Conservation (phyloP, 1,140 invertebrate species). For the Macrocentrus cingulum region DNA sequence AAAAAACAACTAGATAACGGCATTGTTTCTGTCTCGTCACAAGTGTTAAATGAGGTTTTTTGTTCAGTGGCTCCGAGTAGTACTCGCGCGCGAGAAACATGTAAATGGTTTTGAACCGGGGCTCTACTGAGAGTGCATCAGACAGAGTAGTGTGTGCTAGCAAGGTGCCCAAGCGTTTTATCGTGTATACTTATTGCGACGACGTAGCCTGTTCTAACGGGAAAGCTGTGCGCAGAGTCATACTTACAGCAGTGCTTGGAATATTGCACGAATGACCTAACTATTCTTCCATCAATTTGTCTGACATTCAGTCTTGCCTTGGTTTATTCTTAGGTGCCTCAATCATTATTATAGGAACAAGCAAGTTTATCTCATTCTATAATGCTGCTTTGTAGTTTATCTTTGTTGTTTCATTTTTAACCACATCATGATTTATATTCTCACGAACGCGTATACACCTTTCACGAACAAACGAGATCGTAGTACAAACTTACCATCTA, state of each 20-base stretch:
- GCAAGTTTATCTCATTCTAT: not conserved
- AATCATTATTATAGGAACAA: slow-evolving; percentile 2
- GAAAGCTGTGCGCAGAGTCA: slow-evolving; percentile 14
- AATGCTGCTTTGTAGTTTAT: not conserved
- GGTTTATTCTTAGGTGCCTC: not conserved
- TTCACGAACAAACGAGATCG: slow-evolving; percentile 9
- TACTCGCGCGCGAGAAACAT: not conserved
- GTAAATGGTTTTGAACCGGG: slow-evolving; percentile 1
- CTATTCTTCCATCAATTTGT: not conserved
- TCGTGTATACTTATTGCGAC: too few species aligned
- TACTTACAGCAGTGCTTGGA: not conserved
- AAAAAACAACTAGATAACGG: slow-evolving; percentile 20
- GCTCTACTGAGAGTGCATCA: not conserved
- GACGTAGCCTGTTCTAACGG: slow-evolving; percentile 18
- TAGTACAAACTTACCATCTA: not conserved
- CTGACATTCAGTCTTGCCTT: slow-evolving; percentile 6
- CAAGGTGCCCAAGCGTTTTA: not conserved
- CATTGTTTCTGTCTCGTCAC: not conserved
- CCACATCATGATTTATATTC: slow-evolving; percentile 2
- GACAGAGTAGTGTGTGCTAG: slow-evolving; percentile 1
- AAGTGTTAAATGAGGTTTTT: not conserved
- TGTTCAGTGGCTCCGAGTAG: not conserved
- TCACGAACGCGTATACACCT: not conserved
- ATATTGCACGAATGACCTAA: slow-evolving; percentile 16
- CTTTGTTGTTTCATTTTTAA: not conserved